These are phyloP conservation scores for Cariama cristata DNA, from an alignment of 2,113 vertebrate genomes.

Conservation along the genomic window DNA sequence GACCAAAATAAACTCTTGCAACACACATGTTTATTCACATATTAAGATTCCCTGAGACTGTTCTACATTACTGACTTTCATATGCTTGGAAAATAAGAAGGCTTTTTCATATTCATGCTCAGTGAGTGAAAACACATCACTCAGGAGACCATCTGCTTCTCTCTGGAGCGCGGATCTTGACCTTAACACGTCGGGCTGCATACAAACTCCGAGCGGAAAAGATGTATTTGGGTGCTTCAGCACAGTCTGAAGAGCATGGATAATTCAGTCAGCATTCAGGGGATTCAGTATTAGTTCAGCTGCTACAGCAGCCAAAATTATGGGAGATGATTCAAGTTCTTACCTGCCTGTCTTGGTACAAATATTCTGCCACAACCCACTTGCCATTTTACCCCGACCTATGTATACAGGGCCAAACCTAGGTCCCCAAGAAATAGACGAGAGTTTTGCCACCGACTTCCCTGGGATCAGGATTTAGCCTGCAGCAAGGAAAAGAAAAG, in stretches of 20 bases:
- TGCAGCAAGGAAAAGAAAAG: not conserved
- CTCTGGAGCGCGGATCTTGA: conserved; percentile 35
- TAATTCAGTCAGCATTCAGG: not conserved
- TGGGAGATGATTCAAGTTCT: not conserved
- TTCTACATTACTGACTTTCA: conserved; percentile 47
- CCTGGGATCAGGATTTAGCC: not conserved
- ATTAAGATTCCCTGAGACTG: conserved; percentile 54
- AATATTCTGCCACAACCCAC: not conserved
- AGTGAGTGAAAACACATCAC: conserved; percentile 43
- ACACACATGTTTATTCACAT: conserved; percentile 42
- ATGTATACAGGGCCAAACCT: not conserved
- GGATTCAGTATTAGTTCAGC: not conserved
- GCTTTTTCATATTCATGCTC: conserved; percentile 13
- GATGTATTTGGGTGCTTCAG: conserved; percentile 26
- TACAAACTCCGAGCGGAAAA: not conserved
- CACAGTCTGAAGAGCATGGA: not conserved
- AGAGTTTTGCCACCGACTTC: not conserved
- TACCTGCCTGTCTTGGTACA: not conserved
- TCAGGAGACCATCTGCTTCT: conserved; percentile 58
- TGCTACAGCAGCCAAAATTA: not conserved
- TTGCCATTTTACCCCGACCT: not conserved
- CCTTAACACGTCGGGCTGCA: conserved; percentile 32
- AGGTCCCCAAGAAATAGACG: not conserved
- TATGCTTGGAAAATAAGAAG: conserved; percentile 37
- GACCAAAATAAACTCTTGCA: conserved; percentile 40